Conservation (phyloP, 2,113 vertebrate species). For the Lucifuga dentata region DNA sequence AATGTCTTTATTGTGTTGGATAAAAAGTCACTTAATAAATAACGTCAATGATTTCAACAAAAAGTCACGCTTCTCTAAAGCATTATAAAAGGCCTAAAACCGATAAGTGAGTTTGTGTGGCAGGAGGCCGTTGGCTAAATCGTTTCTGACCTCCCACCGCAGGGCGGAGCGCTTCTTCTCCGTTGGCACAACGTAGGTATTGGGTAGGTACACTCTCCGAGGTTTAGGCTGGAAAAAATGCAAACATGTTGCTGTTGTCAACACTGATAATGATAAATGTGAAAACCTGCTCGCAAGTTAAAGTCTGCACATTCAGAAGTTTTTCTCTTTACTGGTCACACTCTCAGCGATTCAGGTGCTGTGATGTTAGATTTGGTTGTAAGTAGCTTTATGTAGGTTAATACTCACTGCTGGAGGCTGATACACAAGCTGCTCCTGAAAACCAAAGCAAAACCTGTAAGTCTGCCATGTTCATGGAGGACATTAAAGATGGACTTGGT, state of each 20-base stretch:
- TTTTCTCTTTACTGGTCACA: too few relatives aligned
- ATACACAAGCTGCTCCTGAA: constrained; percentile 80
- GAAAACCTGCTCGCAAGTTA: too few relatives aligned
- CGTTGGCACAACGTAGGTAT: constrained; percentile 88
- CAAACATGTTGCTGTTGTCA: too few relatives aligned
- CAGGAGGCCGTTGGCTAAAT: constrained; percentile 84
- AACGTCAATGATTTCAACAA: constrained; percentile 36
- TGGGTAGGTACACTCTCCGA: constrained; percentile 78
- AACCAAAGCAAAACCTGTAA: constrained; percentile 11
- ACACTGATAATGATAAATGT: too few relatives aligned
- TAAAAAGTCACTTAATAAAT: constrained; percentile 50
- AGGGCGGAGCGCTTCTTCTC: constrained; percentile 89
- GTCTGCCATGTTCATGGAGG: too few relatives aligned
- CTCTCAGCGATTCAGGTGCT: too few relatives aligned
- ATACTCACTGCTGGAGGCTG: constrained; percentile 79
- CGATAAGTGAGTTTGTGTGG: constrained; percentile 71
- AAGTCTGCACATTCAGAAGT: too few relatives aligned
- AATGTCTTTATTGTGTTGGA: constrained; percentile 53
- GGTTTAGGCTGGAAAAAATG: constrained; percentile 72
- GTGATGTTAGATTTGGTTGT: too few relatives aligned
- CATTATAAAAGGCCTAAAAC: constrained; percentile 44
- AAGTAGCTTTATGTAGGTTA: too few relatives aligned
- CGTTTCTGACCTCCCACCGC: constrained; percentile 87
- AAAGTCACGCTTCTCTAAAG: not conserved
- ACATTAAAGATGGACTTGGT: too few relatives aligned